Conservation (phyloP, 2,797 vertebrate species). For the Siniperca obscura region DNA sequence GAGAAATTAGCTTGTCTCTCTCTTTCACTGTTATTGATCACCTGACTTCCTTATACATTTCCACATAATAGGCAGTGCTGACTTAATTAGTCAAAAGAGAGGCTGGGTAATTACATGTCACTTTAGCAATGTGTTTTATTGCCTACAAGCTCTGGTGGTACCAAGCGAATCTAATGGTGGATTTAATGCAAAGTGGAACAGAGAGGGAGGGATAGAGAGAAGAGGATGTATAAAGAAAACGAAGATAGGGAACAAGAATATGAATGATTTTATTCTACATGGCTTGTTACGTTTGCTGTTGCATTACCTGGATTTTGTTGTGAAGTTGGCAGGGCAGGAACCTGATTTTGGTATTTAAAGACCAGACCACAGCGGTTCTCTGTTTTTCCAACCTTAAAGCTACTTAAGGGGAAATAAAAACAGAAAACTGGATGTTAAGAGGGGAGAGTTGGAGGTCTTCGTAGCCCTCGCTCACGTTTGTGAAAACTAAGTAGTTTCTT, state of each 20-base stretch:
- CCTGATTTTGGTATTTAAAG: background rate
- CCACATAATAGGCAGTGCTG: conserved; percentile 78
- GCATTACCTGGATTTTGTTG: background rate
- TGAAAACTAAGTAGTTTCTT: too few species aligned
- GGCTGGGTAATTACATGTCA: conserved; percentile 82
- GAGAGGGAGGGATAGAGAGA: conserved; percentile 29
- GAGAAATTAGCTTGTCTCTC: conserved; percentile 77
- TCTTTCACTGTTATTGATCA: conserved; percentile 82
- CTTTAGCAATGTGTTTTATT: conserved; percentile 83
- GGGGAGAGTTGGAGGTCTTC: too few species aligned
- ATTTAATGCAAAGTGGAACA: conserved; percentile 66
- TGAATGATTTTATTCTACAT: background rate
- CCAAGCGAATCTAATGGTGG: conserved; percentile 66
- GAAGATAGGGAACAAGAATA: background rate
- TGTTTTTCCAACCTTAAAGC: background rate
- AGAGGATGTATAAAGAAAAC: background rate
- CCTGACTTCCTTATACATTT: conserved; percentile 80
- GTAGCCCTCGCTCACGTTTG: too few species aligned
- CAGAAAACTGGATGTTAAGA: too few species aligned
- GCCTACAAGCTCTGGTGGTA: conserved; percentile 72
- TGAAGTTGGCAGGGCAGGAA: background rate
- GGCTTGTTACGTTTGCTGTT: background rate
- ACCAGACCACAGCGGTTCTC: background rate
- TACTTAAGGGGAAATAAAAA: too few species aligned
- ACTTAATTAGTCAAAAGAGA: conserved; percentile 85